Evolutionary conservation across 2,888 invertebrate genomes (phyloP).

Genomic region (Litoditis marina): DNA sequence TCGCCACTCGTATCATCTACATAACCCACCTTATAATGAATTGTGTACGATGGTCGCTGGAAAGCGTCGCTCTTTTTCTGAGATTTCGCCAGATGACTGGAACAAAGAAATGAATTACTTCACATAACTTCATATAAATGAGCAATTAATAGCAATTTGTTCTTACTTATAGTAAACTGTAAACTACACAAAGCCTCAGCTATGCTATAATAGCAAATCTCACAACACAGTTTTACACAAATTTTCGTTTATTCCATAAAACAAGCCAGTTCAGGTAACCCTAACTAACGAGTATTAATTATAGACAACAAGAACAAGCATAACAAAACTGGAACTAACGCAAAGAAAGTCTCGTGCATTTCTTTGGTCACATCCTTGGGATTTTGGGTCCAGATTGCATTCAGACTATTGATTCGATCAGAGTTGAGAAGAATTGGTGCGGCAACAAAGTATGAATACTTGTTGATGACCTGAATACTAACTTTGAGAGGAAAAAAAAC

Average conservation of each 20-base stretch:
- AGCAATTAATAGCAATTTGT: too few species aligned
- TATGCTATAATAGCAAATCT: too few species aligned
- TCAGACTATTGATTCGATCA: constrained; percentile 75
- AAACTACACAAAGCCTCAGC: too few species aligned
- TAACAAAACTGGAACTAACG: constrained; percentile 67
- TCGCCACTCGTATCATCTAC: too few species aligned
- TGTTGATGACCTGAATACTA: constrained; percentile 77
- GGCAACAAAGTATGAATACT: constrained; percentile 95
- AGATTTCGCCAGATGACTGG: constrained; percentile 61
- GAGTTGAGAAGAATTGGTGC: constrained; percentile 88
- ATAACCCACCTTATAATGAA: constrained; percentile 75
- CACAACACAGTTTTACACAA: too few species aligned
- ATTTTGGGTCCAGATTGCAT: constrained; percentile 80
- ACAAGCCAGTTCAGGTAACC: too few species aligned
- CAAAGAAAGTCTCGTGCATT: constrained; percentile 88
- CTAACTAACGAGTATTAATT: too few species aligned
- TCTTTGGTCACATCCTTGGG: constrained; percentile 80
- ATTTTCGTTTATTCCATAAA: too few species aligned
- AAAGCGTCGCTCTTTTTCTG: constrained; percentile 71
- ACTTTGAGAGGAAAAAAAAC: constrained; percentile 68
- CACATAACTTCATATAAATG: too few species aligned
- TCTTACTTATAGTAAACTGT: too few species aligned
- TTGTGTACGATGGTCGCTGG: constrained; percentile 75
- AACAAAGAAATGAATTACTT: background rate
- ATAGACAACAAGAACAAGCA: too few species aligned